Evolutionary conservation across 2,797 vertebrate genomes (phyloP).

Genomic region (Podargus strigoides): DNA sequence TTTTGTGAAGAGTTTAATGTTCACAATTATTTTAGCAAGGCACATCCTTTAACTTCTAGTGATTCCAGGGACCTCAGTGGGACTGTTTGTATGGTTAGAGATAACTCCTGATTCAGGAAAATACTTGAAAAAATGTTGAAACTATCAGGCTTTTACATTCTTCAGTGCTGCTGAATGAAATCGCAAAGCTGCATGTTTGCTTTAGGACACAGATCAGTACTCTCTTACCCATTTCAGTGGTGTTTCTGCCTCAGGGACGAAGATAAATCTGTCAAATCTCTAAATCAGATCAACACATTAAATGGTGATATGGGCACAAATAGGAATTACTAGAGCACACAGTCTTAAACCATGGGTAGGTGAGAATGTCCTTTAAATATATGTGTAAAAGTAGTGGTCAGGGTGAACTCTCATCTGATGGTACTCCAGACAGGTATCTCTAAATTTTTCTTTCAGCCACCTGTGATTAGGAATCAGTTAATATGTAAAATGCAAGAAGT

Average conservation of each 20-base stretch:
- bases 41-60: not conserved
- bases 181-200: not conserved
- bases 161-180: not conserved
- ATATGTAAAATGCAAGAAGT: not conserved
- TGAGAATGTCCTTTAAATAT: not conserved
- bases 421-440: not conserved
- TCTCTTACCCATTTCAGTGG: not conserved
- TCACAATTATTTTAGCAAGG: not conserved
- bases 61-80: not conserved
- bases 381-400: not conserved
- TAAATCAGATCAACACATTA: not conserved
- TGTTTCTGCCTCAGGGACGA: not conserved
- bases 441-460: not conserved
- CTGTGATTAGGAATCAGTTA: not conserved
- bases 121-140: not conserved
- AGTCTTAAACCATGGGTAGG: not conserved
- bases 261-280: constrained; percentile 7
- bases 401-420: not conserved
- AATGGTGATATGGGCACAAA: not conserved
- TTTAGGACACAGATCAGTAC: not conserved
- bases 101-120: not conserved
- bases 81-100: not conserved
- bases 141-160: not conserved
- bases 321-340: not conserved
- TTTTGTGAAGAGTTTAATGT: not conserved